Conservation (phyloP, 1,140 invertebrate species). For the Melipona quadrifasciata region DNA sequence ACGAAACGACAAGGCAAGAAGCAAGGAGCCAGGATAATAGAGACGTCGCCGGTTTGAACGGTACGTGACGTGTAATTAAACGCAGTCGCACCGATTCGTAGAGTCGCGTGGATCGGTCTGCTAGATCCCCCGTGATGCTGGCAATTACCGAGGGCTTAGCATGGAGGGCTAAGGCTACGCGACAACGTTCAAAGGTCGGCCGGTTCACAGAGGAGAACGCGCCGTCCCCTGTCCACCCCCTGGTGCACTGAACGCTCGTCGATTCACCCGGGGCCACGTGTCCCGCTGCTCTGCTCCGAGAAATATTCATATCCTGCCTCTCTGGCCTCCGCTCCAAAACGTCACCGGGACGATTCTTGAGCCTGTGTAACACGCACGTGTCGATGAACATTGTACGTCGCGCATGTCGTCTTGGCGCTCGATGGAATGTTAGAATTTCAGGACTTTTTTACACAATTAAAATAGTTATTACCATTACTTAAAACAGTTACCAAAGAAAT, state of each 20-base stretch:
- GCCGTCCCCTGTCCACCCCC: slow-evolving; percentile 55
- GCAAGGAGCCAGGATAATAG: slow-evolving; percentile 38
- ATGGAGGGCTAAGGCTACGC: slow-evolving; percentile 38
- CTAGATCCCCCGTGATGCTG: slow-evolving; percentile 77
- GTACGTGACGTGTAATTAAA: slow-evolving; percentile 79
- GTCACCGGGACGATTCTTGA: neutral
- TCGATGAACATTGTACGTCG: too few species aligned
- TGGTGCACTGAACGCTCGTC: slow-evolving; percentile 37
- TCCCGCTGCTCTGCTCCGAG: slow-evolving; percentile 32
- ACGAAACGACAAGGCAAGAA: neutral
- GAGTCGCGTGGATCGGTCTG: slow-evolving; percentile 72
- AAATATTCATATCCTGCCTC: slow-evolving; percentile 55
- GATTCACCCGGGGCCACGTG: slow-evolving; percentile 60
- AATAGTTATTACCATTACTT: too few species aligned
- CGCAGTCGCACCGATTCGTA: slow-evolving; percentile 64
- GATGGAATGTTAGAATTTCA: neutral
- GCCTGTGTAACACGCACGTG: neutral
- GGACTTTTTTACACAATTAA: neutral
- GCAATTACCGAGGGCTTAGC: slow-evolving; percentile 79
- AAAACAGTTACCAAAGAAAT: too few species aligned
- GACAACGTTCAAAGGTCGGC: slow-evolving; percentile 43
- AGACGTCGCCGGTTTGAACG: slow-evolving; percentile 43
- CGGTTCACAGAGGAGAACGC: slow-evolving; percentile 24
- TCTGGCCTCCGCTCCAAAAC: neutral
- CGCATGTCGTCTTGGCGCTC: too few species aligned